These are phyloP conservation scores for Meda fulgida DNA, from an alignment of 2,797 vertebrate genomes.

Conservation along the genomic window DNA sequence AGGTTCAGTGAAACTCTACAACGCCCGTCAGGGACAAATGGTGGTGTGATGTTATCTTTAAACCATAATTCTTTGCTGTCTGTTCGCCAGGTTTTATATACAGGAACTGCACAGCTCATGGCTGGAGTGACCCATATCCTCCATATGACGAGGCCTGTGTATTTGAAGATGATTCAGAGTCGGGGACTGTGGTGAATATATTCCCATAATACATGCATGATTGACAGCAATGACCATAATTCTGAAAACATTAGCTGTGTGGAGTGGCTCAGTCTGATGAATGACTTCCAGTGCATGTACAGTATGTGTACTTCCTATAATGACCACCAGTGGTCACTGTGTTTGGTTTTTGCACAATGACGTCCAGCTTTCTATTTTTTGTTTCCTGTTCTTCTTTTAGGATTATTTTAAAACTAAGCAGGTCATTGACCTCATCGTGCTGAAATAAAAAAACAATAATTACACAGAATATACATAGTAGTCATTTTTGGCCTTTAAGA, in stretches of 20 bases:
- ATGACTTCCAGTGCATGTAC: background rate
- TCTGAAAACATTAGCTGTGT: background rate
- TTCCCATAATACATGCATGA: background rate
- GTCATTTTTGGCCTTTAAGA: background rate
- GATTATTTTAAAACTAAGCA: background rate
- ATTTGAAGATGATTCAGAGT: constrained; percentile 77
- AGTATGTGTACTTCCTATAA: background rate
- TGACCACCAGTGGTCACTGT: constrained; percentile 2
- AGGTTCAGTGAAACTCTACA: background rate
- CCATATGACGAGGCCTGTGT: constrained; percentile 80
- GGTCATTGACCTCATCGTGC: background rate
- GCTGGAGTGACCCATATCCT: constrained; percentile 85
- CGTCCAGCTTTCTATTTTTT: background rate
- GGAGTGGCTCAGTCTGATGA: background rate
- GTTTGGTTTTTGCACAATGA: background rate
- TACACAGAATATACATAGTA: too few species aligned
- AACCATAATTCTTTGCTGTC: constrained; percentile 6
- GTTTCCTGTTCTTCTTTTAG: background rate
- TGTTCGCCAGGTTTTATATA: constrained; percentile 78
- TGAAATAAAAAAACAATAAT: background rate
- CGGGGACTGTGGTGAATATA: constrained; percentile 79
- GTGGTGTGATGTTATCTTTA: background rate
- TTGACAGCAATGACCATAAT: constrained; percentile 34
- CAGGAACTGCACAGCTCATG: constrained; percentile 81
- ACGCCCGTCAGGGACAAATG: background rate